phyloP scores from a whole-genome alignment of 2,888 invertebrate species.

The Apodemia mormo region DNA sequence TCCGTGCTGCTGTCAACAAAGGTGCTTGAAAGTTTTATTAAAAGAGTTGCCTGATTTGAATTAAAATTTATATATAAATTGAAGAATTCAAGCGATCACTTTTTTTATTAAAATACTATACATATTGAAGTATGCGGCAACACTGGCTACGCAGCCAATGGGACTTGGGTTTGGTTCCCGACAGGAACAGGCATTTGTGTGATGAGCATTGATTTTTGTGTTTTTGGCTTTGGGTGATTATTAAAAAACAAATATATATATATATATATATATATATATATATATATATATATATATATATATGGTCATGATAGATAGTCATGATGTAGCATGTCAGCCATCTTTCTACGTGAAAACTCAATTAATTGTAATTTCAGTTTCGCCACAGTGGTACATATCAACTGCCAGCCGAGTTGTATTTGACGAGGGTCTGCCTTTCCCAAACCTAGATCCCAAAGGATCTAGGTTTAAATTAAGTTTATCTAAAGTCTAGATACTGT shows the following conservation, averaged over 20 bases:
- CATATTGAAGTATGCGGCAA: too few species aligned
- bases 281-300: too few species aligned
- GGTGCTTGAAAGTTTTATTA: conserved; percentile 12
- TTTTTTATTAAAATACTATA: neutral
- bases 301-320: too few species aligned
- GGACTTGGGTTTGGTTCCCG: too few species aligned
- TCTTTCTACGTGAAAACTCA: neutral
- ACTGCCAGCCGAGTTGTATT: neutral
- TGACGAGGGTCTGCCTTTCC: conserved; percentile 6
- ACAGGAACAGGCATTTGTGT: too few species aligned
- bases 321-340: neutral
- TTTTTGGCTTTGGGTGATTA: too few species aligned
- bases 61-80: neutral
- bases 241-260: too few species aligned
- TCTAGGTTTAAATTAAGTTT: conserved; percentile 5
- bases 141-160: too few species aligned
- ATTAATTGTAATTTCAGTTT: neutral
- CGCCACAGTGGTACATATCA: conserved; percentile 1
- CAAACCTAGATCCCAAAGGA: too few species aligned
- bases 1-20: neutral
- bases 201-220: too few species aligned
- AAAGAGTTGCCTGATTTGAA: neutral
- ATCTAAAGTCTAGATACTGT: neutral
- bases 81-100: neutral
- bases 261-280: too few species aligned